Conservation (phyloP, 2,888 invertebrate genomes). For the Callyntrura sp. region DNA sequence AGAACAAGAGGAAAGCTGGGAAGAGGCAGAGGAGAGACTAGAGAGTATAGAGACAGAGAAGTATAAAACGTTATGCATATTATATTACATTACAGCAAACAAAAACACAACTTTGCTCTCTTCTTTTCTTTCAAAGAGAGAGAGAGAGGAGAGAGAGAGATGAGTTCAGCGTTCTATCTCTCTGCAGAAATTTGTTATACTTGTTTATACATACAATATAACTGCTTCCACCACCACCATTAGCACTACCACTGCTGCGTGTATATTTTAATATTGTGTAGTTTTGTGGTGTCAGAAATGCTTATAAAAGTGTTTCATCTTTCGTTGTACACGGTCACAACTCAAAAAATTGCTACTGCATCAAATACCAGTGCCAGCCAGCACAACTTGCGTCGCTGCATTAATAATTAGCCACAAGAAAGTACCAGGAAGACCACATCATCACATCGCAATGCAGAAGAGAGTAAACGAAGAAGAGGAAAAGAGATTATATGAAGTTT, state of each 20-base stretch:
- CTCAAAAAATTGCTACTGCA: conserved; percentile 13
- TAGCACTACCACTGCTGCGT: not conserved
- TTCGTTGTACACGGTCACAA: conserved; percentile 18
- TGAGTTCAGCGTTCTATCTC: conserved; percentile 27
- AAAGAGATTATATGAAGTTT: not conserved
- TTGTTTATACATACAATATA: not conserved
- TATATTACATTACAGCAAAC: not conserved
- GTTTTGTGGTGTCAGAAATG: not conserved
- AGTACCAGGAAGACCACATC: not conserved
- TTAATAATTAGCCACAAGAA: conserved; percentile 27
- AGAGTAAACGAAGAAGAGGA: not conserved
- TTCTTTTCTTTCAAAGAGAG: not conserved
- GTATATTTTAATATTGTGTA: not conserved
- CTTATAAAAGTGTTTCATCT: not conserved
- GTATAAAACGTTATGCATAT: conserved; percentile 8
- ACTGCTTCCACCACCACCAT: not conserved
- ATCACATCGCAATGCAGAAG: not conserved
- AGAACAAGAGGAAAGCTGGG: not conserved
- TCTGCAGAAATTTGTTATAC: not conserved
- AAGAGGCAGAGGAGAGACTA: not conserved
- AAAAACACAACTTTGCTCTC: conserved; percentile 38
- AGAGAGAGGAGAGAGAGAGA: not conserved
- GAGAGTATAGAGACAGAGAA: not conserved
- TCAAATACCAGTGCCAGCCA: not conserved
- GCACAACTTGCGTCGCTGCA: not conserved